Evolutionary conservation across 2,797 vertebrate species (phyloP), one percentile per base, ranked within the genome.

Genomic region (Epinephelus malabaricus): DNA sequence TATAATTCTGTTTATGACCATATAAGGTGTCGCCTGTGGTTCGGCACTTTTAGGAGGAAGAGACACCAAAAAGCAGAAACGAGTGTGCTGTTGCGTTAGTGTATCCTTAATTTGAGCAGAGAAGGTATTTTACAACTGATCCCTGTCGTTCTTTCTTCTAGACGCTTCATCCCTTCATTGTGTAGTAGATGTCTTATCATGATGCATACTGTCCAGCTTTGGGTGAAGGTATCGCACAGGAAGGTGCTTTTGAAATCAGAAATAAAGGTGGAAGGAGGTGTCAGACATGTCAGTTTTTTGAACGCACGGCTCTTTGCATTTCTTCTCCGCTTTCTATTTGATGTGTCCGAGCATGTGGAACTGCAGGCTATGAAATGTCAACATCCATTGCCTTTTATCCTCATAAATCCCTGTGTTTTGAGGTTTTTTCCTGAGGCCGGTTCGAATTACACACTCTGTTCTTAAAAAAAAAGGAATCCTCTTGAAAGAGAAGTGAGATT

Each of bases 111-210:
- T 55, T 54, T 56, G 18, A 74, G 25, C 15, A n/a, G 40, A 63
- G 34, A 38, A 38, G 40, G 19, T 40, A 3, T 64, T 59, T 60
- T 56, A 47, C 21, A 72, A 12, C 7, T 1, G 13, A 53, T 38
- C 14, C 14, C 46, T 40, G 14, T 21, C 12, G 46, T 19, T 25
- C 9, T 51, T 18, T 54, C 40, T 67, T 53, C 45, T 34, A 21
- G 38, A 47, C 56, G 49, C 49, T 23, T 66, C 30, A 15, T 73
- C 43, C 23, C 15, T 47, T 69, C 56, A 45, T 60, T 74, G 81
- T 78, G 82, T 76, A 81, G 87, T 90, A 89, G 90, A 84, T 9
- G 74, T 77, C 66, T 83, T 73, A 30, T 77, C 55, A 40, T 84
- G 76, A 62, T n/a, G 74, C 78, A 59, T 34, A 25, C 27, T 2